A percentile compares a stretch with the other conserved stretches of the same genome.
Conservation (phyloP, 2,888 invertebrate genomes). For the Troides oblongomaculatus region DNA sequence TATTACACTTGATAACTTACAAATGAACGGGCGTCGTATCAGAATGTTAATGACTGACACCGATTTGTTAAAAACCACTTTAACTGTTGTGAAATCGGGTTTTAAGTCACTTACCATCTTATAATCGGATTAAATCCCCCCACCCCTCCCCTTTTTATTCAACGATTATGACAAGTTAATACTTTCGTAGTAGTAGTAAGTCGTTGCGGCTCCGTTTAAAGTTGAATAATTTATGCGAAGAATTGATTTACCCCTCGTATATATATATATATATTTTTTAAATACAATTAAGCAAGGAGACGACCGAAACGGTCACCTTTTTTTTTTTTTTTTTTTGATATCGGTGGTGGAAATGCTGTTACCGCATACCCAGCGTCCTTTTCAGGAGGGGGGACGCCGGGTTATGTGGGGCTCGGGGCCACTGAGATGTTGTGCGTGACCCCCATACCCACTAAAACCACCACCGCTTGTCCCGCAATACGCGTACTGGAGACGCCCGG, state of each 20-base stretch:
- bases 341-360: no score
- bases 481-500: no score
- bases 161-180: constrained; percentile 14
- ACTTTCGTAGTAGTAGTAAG: not conserved
- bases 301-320: no score
- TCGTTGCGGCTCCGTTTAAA: not conserved
- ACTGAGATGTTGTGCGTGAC: no score
- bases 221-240: not conserved
- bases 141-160: constrained; percentile 3
- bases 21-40: constrained; percentile 13
- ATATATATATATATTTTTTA: not conserved
- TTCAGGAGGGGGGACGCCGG: no score
- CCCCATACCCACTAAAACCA: no score
- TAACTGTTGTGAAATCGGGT: constrained; percentile 17
- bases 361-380: no score
- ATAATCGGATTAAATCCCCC: constrained; percentile 16
- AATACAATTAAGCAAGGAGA: no score
- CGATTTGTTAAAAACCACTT: constrained; percentile 27
- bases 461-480: no score
- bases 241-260: not conserved
- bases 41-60: constrained; percentile 27
- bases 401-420: no score
- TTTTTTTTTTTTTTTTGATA: no score
- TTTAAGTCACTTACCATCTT: constrained; percentile 9
- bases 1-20: constrained; percentile 24